Evolutionary conservation across 1,140 invertebrate genomes (phyloP), one percentile per base, ranked within the genome.

Genomic region (Homalodisca vitripennis): DNA sequence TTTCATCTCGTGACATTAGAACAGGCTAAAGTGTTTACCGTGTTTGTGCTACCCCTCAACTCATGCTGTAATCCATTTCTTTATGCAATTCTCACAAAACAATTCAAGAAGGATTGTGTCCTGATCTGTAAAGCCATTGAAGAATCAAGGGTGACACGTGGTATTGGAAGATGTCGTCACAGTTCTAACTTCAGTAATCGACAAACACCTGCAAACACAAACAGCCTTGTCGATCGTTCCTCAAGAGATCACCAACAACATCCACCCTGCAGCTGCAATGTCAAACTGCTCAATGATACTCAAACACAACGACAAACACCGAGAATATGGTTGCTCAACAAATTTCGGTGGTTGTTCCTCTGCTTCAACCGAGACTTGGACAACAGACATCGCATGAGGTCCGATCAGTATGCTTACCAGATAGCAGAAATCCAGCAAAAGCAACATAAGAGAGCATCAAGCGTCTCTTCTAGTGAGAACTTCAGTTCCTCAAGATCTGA

Each of bases 61-160:
- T 96, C 93, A 0, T 98, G 95, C 77, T 97, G 95, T 78, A 98
- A 98, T 80, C 97, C 96, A 0, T 98, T 98, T 77, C 84, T 98
- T 0, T 98, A 98, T 79, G 95, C 96, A 24, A 97, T 98, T 69
- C 86, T 98, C 67, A 98, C 95, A 0, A 98, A 98, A 78, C 95
- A 98, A 77, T 98, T 98, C 78, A 98, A 98, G 79, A 97, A 97
- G 80, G 97, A 98, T 78, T 98, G 96, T 80, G 92, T 97, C 0
- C 87, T 96, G 72, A 92, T 98, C 57, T 98, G 95, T 80, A 93
- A 95, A 77, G 91, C 93, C 10, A 95, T 97, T 73, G 94, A 97
- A 79, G 94, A 97, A 77, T 94, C 92, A 0, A 82, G 94, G 29
- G 93, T 96, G 0, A 94, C 93, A 0, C 83, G 93, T 14, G 91